These are phyloP conservation scores for Drosophila micromelanica DNA, from an alignment of 1,140 invertebrate species.

Conservation along the genomic window DNA sequence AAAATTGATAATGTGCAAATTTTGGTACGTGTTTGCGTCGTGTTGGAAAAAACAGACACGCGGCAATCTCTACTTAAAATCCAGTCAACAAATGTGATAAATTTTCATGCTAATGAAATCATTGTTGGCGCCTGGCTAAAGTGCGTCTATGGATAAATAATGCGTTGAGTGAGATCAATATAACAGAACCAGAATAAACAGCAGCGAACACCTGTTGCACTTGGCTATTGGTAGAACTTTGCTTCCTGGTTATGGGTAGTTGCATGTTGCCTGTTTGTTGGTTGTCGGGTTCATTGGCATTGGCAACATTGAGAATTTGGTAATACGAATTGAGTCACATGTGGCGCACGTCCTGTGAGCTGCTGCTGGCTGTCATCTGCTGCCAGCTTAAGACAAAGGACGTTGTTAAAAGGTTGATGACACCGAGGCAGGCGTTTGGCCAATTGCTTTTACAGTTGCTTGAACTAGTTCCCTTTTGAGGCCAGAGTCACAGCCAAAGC, in stretches of 20 bases:
- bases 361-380: constrained; percentile 64
- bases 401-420: constrained; percentile 73
- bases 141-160: constrained; percentile 46
- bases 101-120: constrained; percentile 42
- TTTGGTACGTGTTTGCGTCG: not conserved
- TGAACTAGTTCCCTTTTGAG: constrained; percentile 72
- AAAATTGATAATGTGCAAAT: too few species aligned
- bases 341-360: constrained; percentile 67
- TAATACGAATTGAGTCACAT: constrained; percentile 59
- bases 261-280: constrained; percentile 17
- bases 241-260: constrained; percentile 64
- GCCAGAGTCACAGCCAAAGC: constrained; percentile 11
- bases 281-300: constrained; percentile 68
- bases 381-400: constrained; percentile 61
- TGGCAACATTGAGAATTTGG: constrained; percentile 16
- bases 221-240: constrained; percentile 48
- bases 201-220: constrained; percentile 52
- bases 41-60: not conserved
- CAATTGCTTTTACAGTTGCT: constrained; percentile 76
- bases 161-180: constrained; percentile 12
- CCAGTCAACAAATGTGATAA: constrained; percentile 23
- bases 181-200: constrained; percentile 3
- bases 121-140: constrained; percentile 25
- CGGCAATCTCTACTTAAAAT: not conserved
- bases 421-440: constrained; percentile 44